Percentiles rank a stretch among this genome's conserved stretches.
These are phyloP conservation scores for Acanthosepion pharaonis DNA, from an alignment of 2,888 invertebrate species.

Conservation along the genomic window DNA sequence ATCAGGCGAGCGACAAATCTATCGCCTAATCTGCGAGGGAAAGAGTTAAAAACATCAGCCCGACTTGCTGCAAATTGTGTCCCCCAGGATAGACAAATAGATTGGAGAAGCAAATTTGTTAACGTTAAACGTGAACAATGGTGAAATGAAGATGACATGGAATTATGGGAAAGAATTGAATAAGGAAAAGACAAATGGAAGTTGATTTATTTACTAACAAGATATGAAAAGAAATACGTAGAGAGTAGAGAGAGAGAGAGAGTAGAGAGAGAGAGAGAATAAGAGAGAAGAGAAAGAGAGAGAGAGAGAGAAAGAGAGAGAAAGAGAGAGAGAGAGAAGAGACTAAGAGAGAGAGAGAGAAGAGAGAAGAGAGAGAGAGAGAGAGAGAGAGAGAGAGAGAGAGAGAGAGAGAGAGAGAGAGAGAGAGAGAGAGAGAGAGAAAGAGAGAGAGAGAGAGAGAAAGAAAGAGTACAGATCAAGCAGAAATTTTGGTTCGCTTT, in stretches of 20 bases:
- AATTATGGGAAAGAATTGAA: background rate
- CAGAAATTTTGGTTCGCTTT: too few relatives aligned
- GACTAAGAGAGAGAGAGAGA: too few relatives aligned
- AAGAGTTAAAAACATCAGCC: background rate
- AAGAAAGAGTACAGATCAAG: too few relatives aligned
- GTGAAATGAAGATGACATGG: background rate
- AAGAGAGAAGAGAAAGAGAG: background rate
- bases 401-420: too few relatives aligned
- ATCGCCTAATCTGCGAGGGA: background rate
- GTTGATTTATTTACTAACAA: background rate
- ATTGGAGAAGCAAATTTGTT: background rate
- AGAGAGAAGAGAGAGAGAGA: too few relatives aligned
- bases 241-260: background rate
- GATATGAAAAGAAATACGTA: background rate
- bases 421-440: too few relatives aligned
- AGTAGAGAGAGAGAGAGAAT: fast-evolving
- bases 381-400: too few relatives aligned
- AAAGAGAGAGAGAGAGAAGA: too few relatives aligned
- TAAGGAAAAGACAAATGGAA: background rate
- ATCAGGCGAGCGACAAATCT: conserved; percentile 9
- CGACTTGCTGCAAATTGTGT: background rate
- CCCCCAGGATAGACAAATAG: background rate
- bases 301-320: background rate
- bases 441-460: too few relatives aligned
- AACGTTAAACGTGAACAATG: conserved; percentile 34